Percentiles rank a stretch among this genome's conserved stretches.
phyloP scores from a whole-genome alignment of 2,888 invertebrate species.

The Pollenia amentaria region DNA sequence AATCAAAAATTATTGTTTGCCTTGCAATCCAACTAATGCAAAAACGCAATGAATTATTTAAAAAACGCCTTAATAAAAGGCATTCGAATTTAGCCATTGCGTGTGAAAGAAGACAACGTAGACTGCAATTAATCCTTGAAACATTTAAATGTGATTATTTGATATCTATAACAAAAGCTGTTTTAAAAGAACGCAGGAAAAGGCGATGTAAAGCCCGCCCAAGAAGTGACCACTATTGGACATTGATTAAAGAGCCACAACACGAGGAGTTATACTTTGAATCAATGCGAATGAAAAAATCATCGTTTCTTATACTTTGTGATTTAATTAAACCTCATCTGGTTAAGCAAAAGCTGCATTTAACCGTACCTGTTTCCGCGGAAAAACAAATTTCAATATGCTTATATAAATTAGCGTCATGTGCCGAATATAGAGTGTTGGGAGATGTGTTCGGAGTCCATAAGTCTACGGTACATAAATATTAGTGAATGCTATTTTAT shows the following conservation, averaged over 20 bases:
- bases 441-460: constrained; percentile 1
- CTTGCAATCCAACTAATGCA: too few relatives aligned
- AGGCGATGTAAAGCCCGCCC: constrained; percentile 17
- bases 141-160: constrained; percentile 14
- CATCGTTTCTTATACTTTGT: too few relatives aligned
- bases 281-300: constrained; percentile 42
- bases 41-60: too few relatives aligned
- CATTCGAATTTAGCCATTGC: constrained; percentile 1
- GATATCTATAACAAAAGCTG: constrained; percentile 10
- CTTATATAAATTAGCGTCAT: not conserved
- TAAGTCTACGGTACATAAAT: not conserved
- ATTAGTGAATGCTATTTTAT: too few relatives aligned
- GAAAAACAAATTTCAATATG: too few relatives aligned
- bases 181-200: constrained; percentile 14
- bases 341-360: too few relatives aligned
- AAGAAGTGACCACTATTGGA: constrained; percentile 38
- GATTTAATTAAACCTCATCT: too few relatives aligned
- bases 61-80: too few relatives aligned
- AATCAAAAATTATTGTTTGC: too few relatives aligned
- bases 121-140: not conserved
- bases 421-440: not conserved
- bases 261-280: constrained; percentile 39
- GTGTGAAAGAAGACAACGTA: not conserved
- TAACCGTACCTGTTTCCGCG: too few relatives aligned
- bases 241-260: constrained; percentile 26